Evolutionary conservation across 2,888 invertebrate genomes (phyloP), one percentile per base, ranked within the genome.

Genomic region (Ophraella communa): DNA sequence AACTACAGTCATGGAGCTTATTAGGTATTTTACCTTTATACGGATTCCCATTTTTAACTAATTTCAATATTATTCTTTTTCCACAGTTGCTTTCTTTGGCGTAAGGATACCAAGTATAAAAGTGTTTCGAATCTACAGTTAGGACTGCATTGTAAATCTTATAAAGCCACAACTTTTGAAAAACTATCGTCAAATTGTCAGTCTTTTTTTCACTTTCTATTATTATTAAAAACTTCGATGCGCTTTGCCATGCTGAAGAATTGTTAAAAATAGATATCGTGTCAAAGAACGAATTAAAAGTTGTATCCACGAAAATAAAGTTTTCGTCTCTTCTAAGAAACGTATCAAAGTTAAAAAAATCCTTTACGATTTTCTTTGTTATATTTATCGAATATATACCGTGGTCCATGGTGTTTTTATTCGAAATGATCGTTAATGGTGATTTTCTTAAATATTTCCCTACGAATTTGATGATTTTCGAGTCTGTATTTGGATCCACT

Each of bases 101-200:
- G 18, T 27, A 56, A 0, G 56, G 56, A 24, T 18, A 56, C 56
- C 56, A 56, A 11, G 56, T 44, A 17, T 14, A 44, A 10, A 56
- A 56, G 3, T n/a, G 33, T 20, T 53, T 35, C 1, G 7, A 44
- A 27, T 27, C 23, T 4, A 44, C 8, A 0, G 44, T 27, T 4
- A 56, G 11, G 2, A 56, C 42, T 27, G 20, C 56, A 17, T 56
- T 56, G 20, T 44, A 56, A 2, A 56, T 56, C 7, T 44, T 27
- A 5, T 24, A 11, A 1, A 24, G 10, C 56, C 56, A 35, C 5
- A 56, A 18, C 27, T 4, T 17, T 27, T 27, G 21, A 18, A 44
- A 44, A 5, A 56, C 17, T 1, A 0, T 23, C 11, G 23, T 23
- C n/a, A 47, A 2, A 47, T 47, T 23, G 3, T 24, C 24, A 0